A percentile compares a stretch with the other conserved stretches of the same genome.
Conservation (phyloP, 2,888 invertebrate species). For the Pyrochroa serraticornis region DNA sequence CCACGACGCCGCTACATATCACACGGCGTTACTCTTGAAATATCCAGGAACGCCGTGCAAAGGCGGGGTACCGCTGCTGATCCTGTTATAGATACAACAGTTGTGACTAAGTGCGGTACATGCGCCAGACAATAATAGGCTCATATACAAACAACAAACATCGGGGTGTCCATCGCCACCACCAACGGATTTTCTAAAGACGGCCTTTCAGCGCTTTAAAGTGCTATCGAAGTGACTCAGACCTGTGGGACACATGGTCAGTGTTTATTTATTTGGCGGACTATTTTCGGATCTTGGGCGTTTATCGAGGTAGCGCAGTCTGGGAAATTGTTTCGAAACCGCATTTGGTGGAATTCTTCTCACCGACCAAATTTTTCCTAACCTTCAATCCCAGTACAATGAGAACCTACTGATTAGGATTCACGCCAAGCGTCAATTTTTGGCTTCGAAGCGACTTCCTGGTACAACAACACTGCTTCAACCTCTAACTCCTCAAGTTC, state of each 20-base stretch:
- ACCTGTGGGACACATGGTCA: slow-evolving; percentile 25
- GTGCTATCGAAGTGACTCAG: slow-evolving; percentile 12
- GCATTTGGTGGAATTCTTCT: too few species aligned
- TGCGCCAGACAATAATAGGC: slow-evolving; percentile 8
- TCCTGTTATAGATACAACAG: slow-evolving; percentile 24
- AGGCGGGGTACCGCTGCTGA: slow-evolving; percentile 20
- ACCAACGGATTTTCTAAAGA: slow-evolving; percentile 8
- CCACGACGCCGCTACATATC: slow-evolving; percentile 62
- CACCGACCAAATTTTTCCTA: too few species aligned
- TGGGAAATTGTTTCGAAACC: too few species aligned
- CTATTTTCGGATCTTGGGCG: slow-evolving; percentile 12
- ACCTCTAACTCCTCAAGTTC: too few species aligned
- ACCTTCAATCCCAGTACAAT: too few species aligned
- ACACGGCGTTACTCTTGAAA: slow-evolving; percentile 42
- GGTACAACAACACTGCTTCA: too few species aligned
- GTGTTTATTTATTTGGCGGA: slow-evolving; percentile 19
- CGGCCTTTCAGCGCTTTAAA: slow-evolving; percentile 15
- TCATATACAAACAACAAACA: slow-evolving; percentile 1
- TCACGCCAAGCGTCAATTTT: too few species aligned
- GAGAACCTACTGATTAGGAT: too few species aligned
- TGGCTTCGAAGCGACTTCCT: too few species aligned
- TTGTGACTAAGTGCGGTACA: slow-evolving; percentile 13
- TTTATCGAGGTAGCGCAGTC: too few species aligned
- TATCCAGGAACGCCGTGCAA: slow-evolving; percentile 10
- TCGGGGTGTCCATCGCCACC: background rate